A percentile compares a stretch with the other conserved stretches of the same genome.
Conservation (phyloP, 1,140 invertebrate genomes). For the Lordiphosa stackelbergi region DNA sequence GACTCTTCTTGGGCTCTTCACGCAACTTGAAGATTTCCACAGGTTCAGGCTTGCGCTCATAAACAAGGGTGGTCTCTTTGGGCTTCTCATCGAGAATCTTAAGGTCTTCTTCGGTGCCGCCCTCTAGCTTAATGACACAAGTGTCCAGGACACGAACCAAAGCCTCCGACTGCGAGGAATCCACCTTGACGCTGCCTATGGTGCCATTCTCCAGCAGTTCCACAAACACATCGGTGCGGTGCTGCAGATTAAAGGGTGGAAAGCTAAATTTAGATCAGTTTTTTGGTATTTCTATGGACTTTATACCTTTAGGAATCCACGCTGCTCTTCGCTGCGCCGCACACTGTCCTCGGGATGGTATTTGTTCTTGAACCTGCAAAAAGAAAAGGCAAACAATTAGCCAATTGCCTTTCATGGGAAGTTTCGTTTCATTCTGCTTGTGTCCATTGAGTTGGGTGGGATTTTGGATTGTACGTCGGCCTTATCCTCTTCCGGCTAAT, state of each 20-base stretch:
- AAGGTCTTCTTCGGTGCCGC: slow-evolving; percentile 96
- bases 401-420: neutral
- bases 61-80: slow-evolving; percentile 29
- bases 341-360: slow-evolving; percentile 98
- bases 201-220: slow-evolving; percentile 87
- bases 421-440: neutral
- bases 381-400: slow-evolving; percentile 1
- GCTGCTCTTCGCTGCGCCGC: slow-evolving; percentile 93
- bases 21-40: slow-evolving; percentile 30
- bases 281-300: neutral
- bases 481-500: slow-evolving; percentile 1
- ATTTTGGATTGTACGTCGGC: slow-evolving; percentile 12
- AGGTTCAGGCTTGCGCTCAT: slow-evolving; percentile 42
- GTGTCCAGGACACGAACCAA: slow-evolving; percentile 95
- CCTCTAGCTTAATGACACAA: slow-evolving; percentile 97
- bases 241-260: slow-evolving; percentile 64
- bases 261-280: neutral
- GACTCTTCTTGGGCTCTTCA: slow-evolving; percentile 65
- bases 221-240: slow-evolving; percentile 92
- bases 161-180: slow-evolving; percentile 91
- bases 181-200: slow-evolving; percentile 89
- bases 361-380: slow-evolving; percentile 96
- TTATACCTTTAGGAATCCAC: slow-evolving; percentile 86
- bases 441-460: slow-evolving; percentile 6
- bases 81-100: slow-evolving; percentile 87